Evolutionary conservation across 2,797 vertebrate genomes (phyloP).

Genomic region (Leptatherina wallacei): DNA sequence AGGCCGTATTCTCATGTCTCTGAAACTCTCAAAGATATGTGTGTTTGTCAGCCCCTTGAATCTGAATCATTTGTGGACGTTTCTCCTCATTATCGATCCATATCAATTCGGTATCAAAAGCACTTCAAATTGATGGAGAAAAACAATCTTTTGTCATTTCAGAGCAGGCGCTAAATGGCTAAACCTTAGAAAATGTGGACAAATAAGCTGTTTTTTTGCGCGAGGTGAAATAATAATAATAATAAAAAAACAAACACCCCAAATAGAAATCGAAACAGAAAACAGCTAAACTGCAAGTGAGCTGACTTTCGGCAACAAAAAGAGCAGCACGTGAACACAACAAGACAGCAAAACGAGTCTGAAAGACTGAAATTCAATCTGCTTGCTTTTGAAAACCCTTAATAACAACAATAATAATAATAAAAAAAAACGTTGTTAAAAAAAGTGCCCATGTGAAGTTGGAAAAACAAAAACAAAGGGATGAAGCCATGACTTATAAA

Average conservation of each 20-base stretch:
- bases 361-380: slow-evolving; percentile 55
- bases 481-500: slow-evolving; percentile 79
- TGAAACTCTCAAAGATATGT: background rate
- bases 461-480: slow-evolving; percentile 34
- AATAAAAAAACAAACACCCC: no score
- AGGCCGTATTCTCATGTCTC: slow-evolving; percentile 32
- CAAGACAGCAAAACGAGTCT: slow-evolving; percentile 68
- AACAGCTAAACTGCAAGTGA: slow-evolving; percentile 47
- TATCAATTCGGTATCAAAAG: slow-evolving; percentile 50
- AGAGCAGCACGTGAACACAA: slow-evolving; percentile 69
- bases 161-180: slow-evolving; percentile 30
- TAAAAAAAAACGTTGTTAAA: slow-evolving; percentile 66
- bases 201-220: slow-evolving; percentile 40
- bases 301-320: slow-evolving; percentile 58
- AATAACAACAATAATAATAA: slow-evolving; percentile 47
- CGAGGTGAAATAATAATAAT: background rate
- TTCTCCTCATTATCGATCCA: slow-evolving; percentile 47
- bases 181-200: slow-evolving; percentile 20
- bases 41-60: background rate
- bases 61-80: slow-evolving; percentile 43
- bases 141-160: slow-evolving; percentile 43
- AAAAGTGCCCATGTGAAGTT: slow-evolving; percentile 84
- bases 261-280: slow-evolving; percentile 12
- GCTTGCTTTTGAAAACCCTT: slow-evolving; percentile 49
- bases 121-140: background rate